These are phyloP conservation scores for Achlya flavicornis DNA, from an alignment of 2,888 invertebrate species.

Conservation along the genomic window DNA sequence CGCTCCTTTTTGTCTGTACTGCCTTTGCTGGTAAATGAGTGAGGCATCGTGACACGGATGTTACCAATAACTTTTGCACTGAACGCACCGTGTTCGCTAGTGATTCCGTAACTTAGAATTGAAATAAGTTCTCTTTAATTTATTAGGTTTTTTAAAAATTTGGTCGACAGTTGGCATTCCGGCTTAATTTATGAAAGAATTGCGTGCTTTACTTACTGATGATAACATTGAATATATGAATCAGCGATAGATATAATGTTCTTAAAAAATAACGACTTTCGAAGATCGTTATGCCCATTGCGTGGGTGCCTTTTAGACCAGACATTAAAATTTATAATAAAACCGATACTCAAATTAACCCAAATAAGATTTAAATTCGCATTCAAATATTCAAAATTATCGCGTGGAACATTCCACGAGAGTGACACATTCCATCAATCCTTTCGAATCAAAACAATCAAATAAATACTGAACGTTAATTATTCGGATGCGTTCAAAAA, in stretches of 20 bases:
- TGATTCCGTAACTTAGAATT: background rate
- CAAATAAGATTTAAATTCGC: slow-evolving; percentile 26
- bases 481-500: slow-evolving; percentile 72
- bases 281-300: slow-evolving; percentile 4
- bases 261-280: slow-evolving; percentile 4
- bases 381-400: slow-evolving; percentile 20
- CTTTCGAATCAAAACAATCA: slow-evolving; percentile 78
- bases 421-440: slow-evolving; percentile 58
- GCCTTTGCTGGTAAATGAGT: slow-evolving; percentile 35
- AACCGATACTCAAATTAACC: slow-evolving; percentile 31
- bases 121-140: too few relatives aligned
- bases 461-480: slow-evolving; percentile 78
- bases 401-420: slow-evolving; percentile 41
- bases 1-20: slow-evolving; percentile 52
- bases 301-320: slow-evolving; percentile 10
- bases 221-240: background rate
- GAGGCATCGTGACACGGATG: slow-evolving; percentile 33
- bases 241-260: background rate
- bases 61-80: slow-evolving; percentile 24
- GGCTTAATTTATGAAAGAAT: background rate
- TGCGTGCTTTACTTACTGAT: background rate
- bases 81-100: too few relatives aligned
- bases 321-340: slow-evolving; percentile 16
- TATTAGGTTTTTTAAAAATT: background rate
- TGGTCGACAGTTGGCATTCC: background rate